Evolutionary conservation across 1,140 invertebrate genomes (phyloP), one percentile per base, ranked within the genome.

Genomic region (Lethocerus indicus): DNA sequence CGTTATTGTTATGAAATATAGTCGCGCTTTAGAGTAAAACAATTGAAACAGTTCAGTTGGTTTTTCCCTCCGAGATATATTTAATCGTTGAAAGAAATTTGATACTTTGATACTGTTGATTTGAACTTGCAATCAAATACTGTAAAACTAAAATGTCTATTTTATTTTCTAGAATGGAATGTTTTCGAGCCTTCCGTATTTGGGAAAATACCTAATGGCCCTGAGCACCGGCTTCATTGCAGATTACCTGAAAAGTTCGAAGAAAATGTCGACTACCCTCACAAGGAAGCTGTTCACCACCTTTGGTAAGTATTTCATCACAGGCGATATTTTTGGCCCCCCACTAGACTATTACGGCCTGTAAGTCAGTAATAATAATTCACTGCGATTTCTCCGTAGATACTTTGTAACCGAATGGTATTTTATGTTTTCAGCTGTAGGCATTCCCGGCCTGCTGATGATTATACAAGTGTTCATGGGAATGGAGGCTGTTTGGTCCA

Each of bases 121-220:
- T n/a, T n/a, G n/a, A n/a, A n/a, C n/a, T n/a, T n/a, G n/a, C n/a
- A n/a, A n/a, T n/a, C n/a, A n/a, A n/a, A n/a, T n/a, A n/a, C n/a
- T n/a, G n/a, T n/a, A n/a, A n/a, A n/a, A n/a, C n/a, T n/a, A 26
- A 29, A 25, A 25, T 50, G 16, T 37, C 49, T 40, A 13, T 56
- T 54, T 45, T 51, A 51, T 50, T 52, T 64, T 62, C 37, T 63
- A 89, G 87, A 88, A 91, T 62, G 87, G 89, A 18, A 69, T 91
- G 13, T 66, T 89, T 43, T 88, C 87, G 2, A 87, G 87, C 16
- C 66, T 93, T 46, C 90, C 89, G 1, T 94, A 92, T 65, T 66
- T 87, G 50, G 83, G 82, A 48, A 86, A 86, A 67, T 87, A 86
- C 59, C 61, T 81, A 5, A 85, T 84, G 66, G 82, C 82, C 0